These are phyloP conservation scores for Holothuria scabra DNA, from an alignment of 53 echinoderm and acorn worm genomes.

Conservation along the genomic window DNA sequence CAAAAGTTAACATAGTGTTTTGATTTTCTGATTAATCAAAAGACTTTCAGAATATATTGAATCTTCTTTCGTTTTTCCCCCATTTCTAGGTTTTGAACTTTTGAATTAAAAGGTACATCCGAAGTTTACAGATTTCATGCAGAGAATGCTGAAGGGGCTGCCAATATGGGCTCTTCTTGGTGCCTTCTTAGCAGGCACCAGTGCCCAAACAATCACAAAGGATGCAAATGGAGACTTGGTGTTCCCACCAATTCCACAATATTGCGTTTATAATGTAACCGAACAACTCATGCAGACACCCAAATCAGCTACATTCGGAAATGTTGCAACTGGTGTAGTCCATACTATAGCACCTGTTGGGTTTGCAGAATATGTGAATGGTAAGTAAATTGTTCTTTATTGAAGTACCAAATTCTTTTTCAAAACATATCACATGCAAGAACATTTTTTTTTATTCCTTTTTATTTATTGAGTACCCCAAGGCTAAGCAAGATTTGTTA, in stretches of 20 bases:
- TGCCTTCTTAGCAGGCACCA: neutral
- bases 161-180: neutral
- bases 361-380: neutral
- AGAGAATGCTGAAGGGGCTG: neutral
- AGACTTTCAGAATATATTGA: too few relatives aligned
- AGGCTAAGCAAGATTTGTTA: too few relatives aligned
- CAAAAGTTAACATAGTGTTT: too few relatives aligned
- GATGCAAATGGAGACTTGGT: neutral
- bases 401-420: too few relatives aligned
- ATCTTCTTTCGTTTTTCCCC: too few relatives aligned
- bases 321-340: conserved; percentile 2
- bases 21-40: too few relatives aligned
- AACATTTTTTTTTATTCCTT: too few relatives aligned
- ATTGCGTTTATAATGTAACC: neutral
- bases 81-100: too few relatives aligned
- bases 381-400: neutral
- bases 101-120: too few relatives aligned
- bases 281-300: neutral
- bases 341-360: neutral
- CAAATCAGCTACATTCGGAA: conserved; percentile 2
- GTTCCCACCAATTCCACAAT: neutral
- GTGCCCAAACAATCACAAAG: neutral
- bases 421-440: too few relatives aligned
- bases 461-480: too few relatives aligned
- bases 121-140: too few relatives aligned